Conservation (phyloP, 23 tunicate genomes). For the Trididemnum nubilum region DNA sequence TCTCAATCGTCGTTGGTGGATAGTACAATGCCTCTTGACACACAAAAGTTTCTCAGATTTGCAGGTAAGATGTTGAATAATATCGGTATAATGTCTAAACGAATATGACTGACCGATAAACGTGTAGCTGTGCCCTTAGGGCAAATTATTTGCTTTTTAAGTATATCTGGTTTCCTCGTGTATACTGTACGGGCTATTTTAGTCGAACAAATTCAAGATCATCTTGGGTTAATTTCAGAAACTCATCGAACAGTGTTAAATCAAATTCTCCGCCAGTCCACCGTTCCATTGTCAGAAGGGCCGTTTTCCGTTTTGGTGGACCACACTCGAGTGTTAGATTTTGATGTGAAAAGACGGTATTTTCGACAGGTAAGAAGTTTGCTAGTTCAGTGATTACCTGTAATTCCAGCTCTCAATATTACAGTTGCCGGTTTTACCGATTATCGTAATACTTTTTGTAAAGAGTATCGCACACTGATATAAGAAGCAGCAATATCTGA, state of each 20-base stretch:
- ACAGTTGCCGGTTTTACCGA: not conserved
- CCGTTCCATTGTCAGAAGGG: slow-evolving; percentile 88
- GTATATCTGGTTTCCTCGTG: no score
- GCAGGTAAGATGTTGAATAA: no score
- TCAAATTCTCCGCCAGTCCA: slow-evolving; percentile 97
- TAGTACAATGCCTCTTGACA: slow-evolving; percentile 60
- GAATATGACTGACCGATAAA: not conserved
- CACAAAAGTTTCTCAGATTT: slow-evolving; percentile 78
- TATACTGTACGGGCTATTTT: no score
- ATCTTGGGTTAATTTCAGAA: no score
- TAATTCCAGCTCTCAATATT: not conserved
- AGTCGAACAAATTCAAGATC: no score
- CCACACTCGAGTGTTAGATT: slow-evolving; percentile 93
- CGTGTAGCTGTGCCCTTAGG: no score
- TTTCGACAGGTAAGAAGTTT: slow-evolving; percentile 93
- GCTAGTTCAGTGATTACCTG: no score
- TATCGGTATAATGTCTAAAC: not conserved
- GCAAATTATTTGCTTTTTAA: no score
- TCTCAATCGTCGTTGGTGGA: slow-evolving; percentile 60
- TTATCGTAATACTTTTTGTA: no score
- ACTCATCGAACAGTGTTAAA: slow-evolving; percentile 94
- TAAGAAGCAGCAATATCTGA: no score
- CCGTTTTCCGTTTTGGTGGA: slow-evolving; percentile 94
- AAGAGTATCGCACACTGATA: no score
- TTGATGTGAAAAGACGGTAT: slow-evolving; percentile 92